These are phyloP conservation scores for Spodoptera frugiperda DNA, from an alignment of 1,140 invertebrate species.

Conservation along the genomic window DNA sequence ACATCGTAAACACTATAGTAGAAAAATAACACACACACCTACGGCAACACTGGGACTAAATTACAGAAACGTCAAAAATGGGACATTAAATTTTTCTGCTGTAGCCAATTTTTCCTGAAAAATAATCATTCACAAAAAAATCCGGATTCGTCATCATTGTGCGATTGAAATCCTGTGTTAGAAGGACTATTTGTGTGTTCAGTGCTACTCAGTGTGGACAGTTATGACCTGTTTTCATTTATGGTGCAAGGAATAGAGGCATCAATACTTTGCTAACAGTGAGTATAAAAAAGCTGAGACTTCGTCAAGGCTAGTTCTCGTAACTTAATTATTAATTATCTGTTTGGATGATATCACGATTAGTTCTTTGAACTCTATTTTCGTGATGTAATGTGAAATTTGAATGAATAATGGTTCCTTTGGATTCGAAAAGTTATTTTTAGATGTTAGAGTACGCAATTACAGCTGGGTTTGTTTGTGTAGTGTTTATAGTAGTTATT, in stretches of 20 bases:
- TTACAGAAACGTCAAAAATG: slow-evolving; percentile 51
- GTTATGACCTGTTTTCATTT: slow-evolving; percentile 51
- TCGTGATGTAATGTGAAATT: slow-evolving; percentile 50
- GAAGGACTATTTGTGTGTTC: slow-evolving; percentile 25
- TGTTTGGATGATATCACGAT: slow-evolving; percentile 72
- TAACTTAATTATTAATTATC: slow-evolving; percentile 51
- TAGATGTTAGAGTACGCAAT: slow-evolving; percentile 65
- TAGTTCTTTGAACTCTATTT: slow-evolving; percentile 71
- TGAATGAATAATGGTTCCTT: slow-evolving; percentile 30
- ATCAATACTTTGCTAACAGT: slow-evolving; percentile 44
- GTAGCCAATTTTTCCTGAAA: slow-evolving; percentile 47
- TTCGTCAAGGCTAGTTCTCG: slow-evolving; percentile 41
- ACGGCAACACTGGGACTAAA: slow-evolving; percentile 18
- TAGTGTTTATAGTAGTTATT: slow-evolving; percentile 47
- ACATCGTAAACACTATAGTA: neutral
- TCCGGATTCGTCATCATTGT: slow-evolving; percentile 38
- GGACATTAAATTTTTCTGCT: slow-evolving; percentile 41
- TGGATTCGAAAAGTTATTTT: slow-evolving; percentile 66
- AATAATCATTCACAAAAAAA: slow-evolving; percentile 45
- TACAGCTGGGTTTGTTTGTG: slow-evolving; percentile 54
- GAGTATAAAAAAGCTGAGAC: slow-evolving; percentile 44
- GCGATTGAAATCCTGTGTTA: slow-evolving; percentile 36
- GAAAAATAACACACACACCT: slow-evolving; percentile 4
- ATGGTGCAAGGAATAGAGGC: slow-evolving; percentile 34
- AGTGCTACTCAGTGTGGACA: slow-evolving; percentile 44